Base-by-base conservation (phyloP, 2,888 invertebrate genomes). In the Spodoptera exigua region DNA sequence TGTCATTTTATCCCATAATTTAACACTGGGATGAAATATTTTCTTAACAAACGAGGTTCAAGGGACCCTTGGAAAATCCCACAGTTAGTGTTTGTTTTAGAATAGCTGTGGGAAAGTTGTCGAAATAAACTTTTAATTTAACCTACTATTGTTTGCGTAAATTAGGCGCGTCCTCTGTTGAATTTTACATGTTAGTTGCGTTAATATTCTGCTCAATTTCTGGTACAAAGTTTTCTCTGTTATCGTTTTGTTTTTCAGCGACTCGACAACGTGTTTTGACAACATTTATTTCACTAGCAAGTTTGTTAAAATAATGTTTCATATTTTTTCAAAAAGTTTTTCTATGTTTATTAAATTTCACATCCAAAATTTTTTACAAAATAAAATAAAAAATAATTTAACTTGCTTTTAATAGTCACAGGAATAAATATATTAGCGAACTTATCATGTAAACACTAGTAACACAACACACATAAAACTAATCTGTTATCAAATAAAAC, bases 161-260 rank as follows among this genome's bases (percentile, higher is more conserved):
- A 70, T 65, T 65, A 65, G 65, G 21, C 55, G 39, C 36, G 36
- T 47, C 39, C 43, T 48, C 14, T 48, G 40, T 36, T 65, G 36
- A 64, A 65, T 70, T 70, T 64, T 34, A 44, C 44, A 70, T 64
- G 55, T 68, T 44, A 62, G 62, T 67, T 37, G 34, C 21, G 14
- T 36, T 37, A 67, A 60, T 43, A 61, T 60, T 68, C 43, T 35
- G 34, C 49, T 43, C 27, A 48, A 49, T 68, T 63, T 68, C 36
- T 35, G 17, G 2, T 12, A 21, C 43, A 12, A 48, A 45, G 21
- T 49, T 53, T 16, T 14, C 11, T 17, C 41, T 55, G 35, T 45
- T 40, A 34, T 32, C 7, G 3, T 54, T 27, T 32, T 32, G 47
- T 43, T 36, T 40, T 62, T 69, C 16, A 47, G 37, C 3, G 14